phyloP scores from a whole-genome alignment of 2,113 vertebrate genomes.

The Urocitellus parryii region DNA sequence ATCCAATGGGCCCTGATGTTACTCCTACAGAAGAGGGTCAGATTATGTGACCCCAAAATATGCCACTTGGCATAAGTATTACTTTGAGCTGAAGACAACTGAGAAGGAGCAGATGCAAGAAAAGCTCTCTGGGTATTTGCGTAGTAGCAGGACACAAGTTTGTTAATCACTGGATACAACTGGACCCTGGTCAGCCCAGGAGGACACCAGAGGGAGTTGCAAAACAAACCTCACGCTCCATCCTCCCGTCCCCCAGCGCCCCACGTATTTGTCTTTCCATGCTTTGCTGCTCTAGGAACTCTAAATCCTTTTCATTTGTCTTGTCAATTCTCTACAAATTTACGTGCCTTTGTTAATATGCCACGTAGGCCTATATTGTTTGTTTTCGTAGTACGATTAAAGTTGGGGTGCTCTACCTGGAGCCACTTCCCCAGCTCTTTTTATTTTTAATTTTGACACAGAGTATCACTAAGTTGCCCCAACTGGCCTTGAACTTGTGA shows the following conservation, averaged over 20 bases:
- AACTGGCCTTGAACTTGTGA: no score
- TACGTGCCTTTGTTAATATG: neutral
- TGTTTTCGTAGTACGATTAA: no score
- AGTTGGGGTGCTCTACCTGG: no score
- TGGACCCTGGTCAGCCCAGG: no score
- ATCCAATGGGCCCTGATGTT: neutral
- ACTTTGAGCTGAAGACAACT: neutral
- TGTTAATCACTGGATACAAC: neutral
- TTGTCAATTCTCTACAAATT: neutral
- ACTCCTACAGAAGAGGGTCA: neutral
- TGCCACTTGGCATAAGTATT: neutral
- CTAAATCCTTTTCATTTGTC: neutral
- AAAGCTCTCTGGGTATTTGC: neutral
- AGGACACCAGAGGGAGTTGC: no score
- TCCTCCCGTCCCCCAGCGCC: neutral
- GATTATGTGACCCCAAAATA: neutral
- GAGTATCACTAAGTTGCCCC: no score
- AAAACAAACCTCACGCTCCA: neutral
- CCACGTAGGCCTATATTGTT: neutral
- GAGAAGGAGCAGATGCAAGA: neutral
- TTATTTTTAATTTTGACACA: no score
- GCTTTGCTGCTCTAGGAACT: neutral
- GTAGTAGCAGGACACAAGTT: neutral
- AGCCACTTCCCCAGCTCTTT: no score
- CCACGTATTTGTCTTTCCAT: neutral